Evolutionary conservation across 2,797 vertebrate species (phyloP).

Genomic region (Urosaurus nigricauda): DNA sequence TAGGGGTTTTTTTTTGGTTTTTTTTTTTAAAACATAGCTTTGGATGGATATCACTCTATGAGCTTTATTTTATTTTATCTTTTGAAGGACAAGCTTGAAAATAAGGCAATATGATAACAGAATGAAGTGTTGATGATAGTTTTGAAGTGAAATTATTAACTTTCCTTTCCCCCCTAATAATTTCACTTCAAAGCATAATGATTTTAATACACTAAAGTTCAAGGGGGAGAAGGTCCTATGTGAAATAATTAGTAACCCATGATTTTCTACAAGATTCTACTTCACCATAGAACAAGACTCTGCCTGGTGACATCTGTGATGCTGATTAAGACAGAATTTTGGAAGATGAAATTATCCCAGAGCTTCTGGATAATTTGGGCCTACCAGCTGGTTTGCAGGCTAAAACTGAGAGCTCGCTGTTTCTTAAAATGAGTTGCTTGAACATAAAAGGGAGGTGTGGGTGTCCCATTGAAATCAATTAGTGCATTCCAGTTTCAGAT

Average conservation of each 20-base stretch:
- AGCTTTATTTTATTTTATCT: neutral
- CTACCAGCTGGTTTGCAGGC: neutral
- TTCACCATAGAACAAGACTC: neutral
- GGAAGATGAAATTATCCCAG: neutral
- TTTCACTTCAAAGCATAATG: neutral
- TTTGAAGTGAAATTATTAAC: too few species aligned
- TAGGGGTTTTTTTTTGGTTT: too few species aligned
- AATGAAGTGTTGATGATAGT: neutral
- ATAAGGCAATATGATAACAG: neutral
- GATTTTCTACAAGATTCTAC: neutral
- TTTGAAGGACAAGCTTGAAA: neutral
- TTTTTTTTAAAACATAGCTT: too few species aligned
- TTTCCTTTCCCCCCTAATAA: too few species aligned
- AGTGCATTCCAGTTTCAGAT: constrained; percentile 46
- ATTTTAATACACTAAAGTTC: neutral
- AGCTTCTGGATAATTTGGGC: neutral
- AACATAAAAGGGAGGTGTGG: neutral
- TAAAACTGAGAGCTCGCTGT: neutral
- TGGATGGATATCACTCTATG: too few species aligned
- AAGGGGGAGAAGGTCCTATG: neutral
- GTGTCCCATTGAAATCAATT: constrained; percentile 38
- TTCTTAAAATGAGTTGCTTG: neutral
- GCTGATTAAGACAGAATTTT: neutral
- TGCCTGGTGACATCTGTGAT: neutral
- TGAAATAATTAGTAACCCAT: neutral